Evolutionary conservation across 2,797 vertebrate genomes (phyloP), one percentile per base, ranked within the genome.

Genomic region (Phrynocephalus guinanensis): DNA sequence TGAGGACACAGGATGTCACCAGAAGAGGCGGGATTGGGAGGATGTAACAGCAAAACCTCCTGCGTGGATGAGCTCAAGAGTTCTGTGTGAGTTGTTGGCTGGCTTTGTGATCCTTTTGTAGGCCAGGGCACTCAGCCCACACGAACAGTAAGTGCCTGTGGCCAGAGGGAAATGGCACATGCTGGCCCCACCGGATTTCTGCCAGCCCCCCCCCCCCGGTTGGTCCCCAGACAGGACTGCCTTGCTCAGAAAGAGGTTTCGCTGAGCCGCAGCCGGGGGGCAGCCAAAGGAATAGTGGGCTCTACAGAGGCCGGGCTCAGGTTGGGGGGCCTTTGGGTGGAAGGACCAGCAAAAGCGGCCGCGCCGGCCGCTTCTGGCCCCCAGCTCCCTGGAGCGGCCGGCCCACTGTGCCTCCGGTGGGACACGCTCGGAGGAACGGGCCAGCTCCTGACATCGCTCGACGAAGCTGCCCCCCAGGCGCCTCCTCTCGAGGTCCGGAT

Each of bases 381-480:
- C 90, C 0, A 96, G 63, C 63, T 98, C 97, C 5, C 81, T 94
- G 83, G 96, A 96, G 26, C 90, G 94, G 0, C 95, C 94, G 86
- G 96, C 95, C 67, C 97, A 92, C 72, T 96, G 93, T 26, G 94
- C 93, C 0, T 92, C 88, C 0, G 77, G 24, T 0, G 33, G 89
- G 0, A 87, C 87, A 0, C 78, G 87, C 71, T 97, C 97, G 0
- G 96, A 95, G n/a, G 91, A 94, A 66, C 97, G 97, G 6, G 97
- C 98, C 11, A 97, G 96, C 89, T 98, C 98, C 91, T 98, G 98
- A 87, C 98, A 98, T 44, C 98, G 97, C 91, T 98, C 98, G 28
- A 98, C 98, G 0, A 99, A 98, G 92, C 96, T 98, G 50, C 98
- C 97, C 60, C 96, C 90, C 0, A 95, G 73, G 13, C 96, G 66